Base-by-base conservation (phyloP, 2,113 vertebrate genomes). In the Garra rufa region DNA sequence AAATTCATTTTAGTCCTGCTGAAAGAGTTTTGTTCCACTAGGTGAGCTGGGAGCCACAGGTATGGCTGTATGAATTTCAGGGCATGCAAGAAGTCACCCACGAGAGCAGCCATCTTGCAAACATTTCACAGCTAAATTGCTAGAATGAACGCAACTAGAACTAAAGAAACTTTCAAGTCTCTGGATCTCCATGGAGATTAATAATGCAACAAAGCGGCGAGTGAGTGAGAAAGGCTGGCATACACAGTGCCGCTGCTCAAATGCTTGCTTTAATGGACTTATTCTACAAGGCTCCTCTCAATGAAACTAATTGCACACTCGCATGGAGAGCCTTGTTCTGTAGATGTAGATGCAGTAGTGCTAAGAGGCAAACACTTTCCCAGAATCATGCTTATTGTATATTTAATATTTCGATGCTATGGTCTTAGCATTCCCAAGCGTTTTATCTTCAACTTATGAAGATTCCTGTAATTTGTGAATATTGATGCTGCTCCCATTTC, bases 201-300 rank as follows among this genome's bases (percentile, higher is more conserved):
- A 89, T 89, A 87, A 87, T 85, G 86, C 84, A 89, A 87, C 86
- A 88, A 90, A 88, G 89, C 70, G 59, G 57, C 21, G 73, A 67
- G 79, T 44, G n/a, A 57, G 78, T 73, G 63, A 67, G 81, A 52
- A 73, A 82, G 55, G 50, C 71, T 82, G 84, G 46, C 84, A 79
- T 69, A 28, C 76, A 73, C 76, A 41, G 67, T 10, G 0, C 73
- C 59, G 71, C 77, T 70, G 69, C 74, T 75, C 28, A 82, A 87
- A 80, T 76, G 63, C 78, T 79, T 83, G 61, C 67, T 90, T 84
- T 88, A 85, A 87, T 85, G 55, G 84, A 83, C 81, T 73, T 55
- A 26, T 70, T 83, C 82, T 78, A 71, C 65, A 81, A 24, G 79
- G 26, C 69, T 80, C 41, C 61, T 63, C 48, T 81, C 50, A 73